These are phyloP conservation scores for Tyria jacobaeae DNA, from an alignment of 2,888 invertebrate genomes.

Conservation along the genomic window DNA sequence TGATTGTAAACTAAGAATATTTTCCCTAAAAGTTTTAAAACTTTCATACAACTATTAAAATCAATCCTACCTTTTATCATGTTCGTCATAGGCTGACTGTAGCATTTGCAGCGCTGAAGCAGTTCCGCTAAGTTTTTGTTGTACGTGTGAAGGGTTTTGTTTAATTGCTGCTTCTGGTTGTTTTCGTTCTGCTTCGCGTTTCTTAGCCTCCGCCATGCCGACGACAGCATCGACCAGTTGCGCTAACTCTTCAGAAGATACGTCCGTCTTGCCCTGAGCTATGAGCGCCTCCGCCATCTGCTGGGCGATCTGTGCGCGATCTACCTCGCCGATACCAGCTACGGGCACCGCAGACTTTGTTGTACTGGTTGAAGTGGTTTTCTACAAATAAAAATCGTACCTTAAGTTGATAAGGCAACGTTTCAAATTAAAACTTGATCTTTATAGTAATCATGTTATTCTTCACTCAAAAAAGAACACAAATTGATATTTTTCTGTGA, in stretches of 20 bases:
- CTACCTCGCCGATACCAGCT: constrained; percentile 91
- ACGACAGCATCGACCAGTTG: constrained; percentile 92
- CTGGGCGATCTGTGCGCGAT: constrained; percentile 92
- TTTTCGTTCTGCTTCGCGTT: constrained; percentile 64
- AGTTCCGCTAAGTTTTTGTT: constrained; percentile 49
- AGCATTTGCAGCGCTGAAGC: constrained; percentile 80
- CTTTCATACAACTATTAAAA: too few species aligned
- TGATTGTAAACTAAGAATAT: too few species aligned
- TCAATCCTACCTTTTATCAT: constrained; percentile 66
- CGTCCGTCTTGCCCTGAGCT: constrained; percentile 93
- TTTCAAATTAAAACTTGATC: too few species aligned
- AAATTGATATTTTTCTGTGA: too few species aligned
- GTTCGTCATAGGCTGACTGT: constrained; percentile 80
- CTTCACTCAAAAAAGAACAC: too few species aligned
- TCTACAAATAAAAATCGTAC: background rate
- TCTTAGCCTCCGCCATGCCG: constrained; percentile 81
- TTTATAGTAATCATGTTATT: too few species aligned
- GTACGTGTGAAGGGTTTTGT: constrained; percentile 12
- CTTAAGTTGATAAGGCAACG: too few species aligned
- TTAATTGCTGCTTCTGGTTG: constrained; percentile 8
- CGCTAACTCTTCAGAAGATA: constrained; percentile 92
- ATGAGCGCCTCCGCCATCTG: constrained; percentile 93
- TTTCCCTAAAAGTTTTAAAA: too few species aligned
- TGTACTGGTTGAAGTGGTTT: background rate
- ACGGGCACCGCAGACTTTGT: constrained; percentile 87